phyloP scores from a whole-genome alignment of 2,113 vertebrate genomes.

The Tyto alba region DNA sequence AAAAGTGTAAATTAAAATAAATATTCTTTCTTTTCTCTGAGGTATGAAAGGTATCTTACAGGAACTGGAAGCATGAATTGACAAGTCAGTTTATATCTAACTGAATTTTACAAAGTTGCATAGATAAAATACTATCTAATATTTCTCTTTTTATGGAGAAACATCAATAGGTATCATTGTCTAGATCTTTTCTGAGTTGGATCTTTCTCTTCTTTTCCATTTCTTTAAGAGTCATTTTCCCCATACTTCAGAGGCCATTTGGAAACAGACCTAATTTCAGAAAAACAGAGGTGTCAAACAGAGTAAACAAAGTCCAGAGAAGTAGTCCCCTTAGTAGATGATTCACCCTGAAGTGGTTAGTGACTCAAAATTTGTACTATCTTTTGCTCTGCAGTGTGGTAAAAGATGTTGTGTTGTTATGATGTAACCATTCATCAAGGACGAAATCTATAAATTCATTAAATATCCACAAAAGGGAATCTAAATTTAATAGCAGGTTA shows the following conservation, averaged over 20 bases:
- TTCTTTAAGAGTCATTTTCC: neutral
- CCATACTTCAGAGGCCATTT: neutral
- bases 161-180: neutral
- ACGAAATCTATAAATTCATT: neutral
- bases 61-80: neutral
- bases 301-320: neutral
- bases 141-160: neutral
- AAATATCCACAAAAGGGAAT: neutral
- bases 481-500: neutral
- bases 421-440: neutral
- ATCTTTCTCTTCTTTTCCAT: neutral
- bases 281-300: neutral
- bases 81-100: neutral
- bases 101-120: neutral
- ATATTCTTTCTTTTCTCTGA: neutral
- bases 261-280: neutral
- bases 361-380: neutral
- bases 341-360: neutral
- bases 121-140: neutral
- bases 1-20: neutral
- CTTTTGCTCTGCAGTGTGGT: neutral
- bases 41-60: neutral
- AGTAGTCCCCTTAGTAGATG: neutral
- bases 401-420: neutral
- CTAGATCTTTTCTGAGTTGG: neutral